Conservation (phyloP, 35 echinoderm and acorn worm genomes). For the Amphiura filiformis region DNA sequence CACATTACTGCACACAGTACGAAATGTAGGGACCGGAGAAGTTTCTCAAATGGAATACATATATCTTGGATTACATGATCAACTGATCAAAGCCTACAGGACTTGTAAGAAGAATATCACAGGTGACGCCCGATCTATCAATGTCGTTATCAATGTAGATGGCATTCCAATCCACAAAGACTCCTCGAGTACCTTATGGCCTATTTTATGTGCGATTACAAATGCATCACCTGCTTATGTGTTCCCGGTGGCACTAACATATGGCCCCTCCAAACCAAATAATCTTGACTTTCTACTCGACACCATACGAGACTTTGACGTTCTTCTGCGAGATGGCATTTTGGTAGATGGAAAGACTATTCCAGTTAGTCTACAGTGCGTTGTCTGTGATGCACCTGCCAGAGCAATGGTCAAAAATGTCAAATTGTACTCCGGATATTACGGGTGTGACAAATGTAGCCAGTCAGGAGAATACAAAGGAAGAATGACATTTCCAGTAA, state of each 20-base stretch:
- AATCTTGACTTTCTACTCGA: slow-evolving; percentile 58
- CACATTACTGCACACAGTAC: slow-evolving; percentile 53
- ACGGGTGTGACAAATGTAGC: slow-evolving; percentile 65
- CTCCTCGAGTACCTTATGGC: slow-evolving; percentile 34
- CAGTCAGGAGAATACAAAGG: slow-evolving; percentile 62
- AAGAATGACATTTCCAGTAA: slow-evolving; percentile 61
- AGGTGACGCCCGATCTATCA: slow-evolving; percentile 2
- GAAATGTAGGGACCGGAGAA: slow-evolving; percentile 7
- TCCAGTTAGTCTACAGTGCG: slow-evolving; percentile 25
- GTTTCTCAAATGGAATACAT: slow-evolving; percentile 57
- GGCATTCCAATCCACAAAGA: slow-evolving; percentile 49
- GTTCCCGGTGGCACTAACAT: slow-evolving; percentile 56
- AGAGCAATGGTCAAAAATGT: slow-evolving; percentile 37
- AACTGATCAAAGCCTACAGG: slow-evolving; percentile 34
- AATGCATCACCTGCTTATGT: slow-evolving; percentile 53
- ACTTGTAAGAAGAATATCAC: slow-evolving; percentile 13
- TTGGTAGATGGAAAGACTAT: slow-evolving; percentile 17
- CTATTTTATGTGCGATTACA: slow-evolving; percentile 40
- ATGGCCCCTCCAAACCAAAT: slow-evolving; percentile 49
- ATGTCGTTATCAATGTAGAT: slow-evolving; percentile 43
- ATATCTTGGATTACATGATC: slow-evolving; percentile 44
- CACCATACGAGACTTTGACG: slow-evolving; percentile 37
- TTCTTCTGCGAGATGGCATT: slow-evolving; percentile 29
- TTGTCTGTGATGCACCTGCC: slow-evolving; percentile 44
- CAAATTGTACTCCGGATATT: slow-evolving; percentile 52